Evolutionary conservation across 2,113 vertebrate species (phyloP), one percentile per base, ranked within the genome.

Genomic region (Actenoides hombroni): DNA sequence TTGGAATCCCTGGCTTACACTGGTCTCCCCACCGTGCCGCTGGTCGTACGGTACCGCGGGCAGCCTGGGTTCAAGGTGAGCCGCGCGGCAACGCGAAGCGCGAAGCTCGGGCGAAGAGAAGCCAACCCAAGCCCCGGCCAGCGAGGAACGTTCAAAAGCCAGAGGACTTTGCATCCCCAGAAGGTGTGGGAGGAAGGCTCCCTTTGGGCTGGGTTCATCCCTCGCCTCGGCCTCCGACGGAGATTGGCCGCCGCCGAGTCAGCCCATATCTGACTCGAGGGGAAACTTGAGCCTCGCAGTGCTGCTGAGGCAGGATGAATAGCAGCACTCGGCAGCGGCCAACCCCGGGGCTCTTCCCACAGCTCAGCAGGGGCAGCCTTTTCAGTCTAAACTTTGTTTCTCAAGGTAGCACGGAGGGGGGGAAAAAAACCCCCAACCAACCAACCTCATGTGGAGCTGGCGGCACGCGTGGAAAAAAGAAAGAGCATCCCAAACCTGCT

Each of bases 231-330:
- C 68, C 83, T 91, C 88, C 44, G 59, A 37, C 33, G 1, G 6
- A 95, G 97, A 98, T 97, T 97, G 97, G 97, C 90, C 91, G 92
- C 65, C 15, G 20, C 18, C 0, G 75, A 96, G 87, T 97, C 97
- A 97, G 97, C 83, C 97, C 97, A 97, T 94, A 67, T 96, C 96
- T 96, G 48, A 20, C 90, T 97, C 86, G 69, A 51, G 89, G 73
- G 86, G 97, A 97, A 97, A 97, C 91, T 35, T 83, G 49, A 46
- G 46, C 46, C 44, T 46, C 18, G 17, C 44, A 63, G 46, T 1
- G 90, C 86, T 78, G 71, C 79, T 63, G 86, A 65, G 80, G 59
- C 68, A 84, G 89, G 89, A 81, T 95, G 95, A 94, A 51, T 51
- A 51, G 49, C 49, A 51, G 49, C 49, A 51, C 48, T 49, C 48